A percentile compares a stretch with the other conserved stretches of the same genome.
Evolutionary conservation across 2,113 vertebrate genomes (phyloP).

Genomic region (Aythya baeri): DNA sequence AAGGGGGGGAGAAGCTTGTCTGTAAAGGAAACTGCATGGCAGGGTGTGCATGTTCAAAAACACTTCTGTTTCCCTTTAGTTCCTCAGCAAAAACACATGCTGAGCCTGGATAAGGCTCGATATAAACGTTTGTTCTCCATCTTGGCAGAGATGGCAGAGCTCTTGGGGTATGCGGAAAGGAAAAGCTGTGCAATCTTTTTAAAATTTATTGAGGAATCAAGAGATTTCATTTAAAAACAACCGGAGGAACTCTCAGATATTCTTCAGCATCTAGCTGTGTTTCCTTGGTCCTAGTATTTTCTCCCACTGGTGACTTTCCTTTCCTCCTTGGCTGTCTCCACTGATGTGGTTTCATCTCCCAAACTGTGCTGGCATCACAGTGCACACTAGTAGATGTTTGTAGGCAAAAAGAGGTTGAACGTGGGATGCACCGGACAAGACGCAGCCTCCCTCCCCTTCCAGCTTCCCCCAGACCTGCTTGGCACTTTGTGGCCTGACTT

Average conservation of each 20-base stretch:
- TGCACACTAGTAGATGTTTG: not conserved
- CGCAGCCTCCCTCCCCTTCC: not conserved
- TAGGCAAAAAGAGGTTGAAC: not conserved
- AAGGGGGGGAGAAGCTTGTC: not conserved
- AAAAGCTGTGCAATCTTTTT: not conserved
- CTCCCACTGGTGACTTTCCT: not conserved
- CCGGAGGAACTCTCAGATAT: too few relatives aligned
- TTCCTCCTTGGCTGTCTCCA: not conserved
- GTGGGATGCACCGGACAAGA: accelerated
- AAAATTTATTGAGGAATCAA: not conserved
- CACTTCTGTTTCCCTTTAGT: not conserved
- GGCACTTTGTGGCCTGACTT: not conserved
- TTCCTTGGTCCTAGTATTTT: not conserved
- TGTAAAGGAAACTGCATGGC: not conserved
- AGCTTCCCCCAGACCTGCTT: not conserved
- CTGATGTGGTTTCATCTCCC: not conserved
- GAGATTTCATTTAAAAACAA: not conserved
- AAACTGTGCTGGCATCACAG: not conserved
- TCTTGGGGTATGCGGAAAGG: not conserved
- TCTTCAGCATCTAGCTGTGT: not conserved
- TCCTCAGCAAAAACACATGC: not conserved
- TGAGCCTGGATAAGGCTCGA: not conserved
- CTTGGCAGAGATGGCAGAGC: not conserved
- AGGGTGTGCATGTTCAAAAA: not conserved
- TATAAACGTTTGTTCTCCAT: not conserved